These are phyloP conservation scores for Plusia festucae DNA, from an alignment of 2,888 invertebrate genomes.

Conservation along the genomic window DNA sequence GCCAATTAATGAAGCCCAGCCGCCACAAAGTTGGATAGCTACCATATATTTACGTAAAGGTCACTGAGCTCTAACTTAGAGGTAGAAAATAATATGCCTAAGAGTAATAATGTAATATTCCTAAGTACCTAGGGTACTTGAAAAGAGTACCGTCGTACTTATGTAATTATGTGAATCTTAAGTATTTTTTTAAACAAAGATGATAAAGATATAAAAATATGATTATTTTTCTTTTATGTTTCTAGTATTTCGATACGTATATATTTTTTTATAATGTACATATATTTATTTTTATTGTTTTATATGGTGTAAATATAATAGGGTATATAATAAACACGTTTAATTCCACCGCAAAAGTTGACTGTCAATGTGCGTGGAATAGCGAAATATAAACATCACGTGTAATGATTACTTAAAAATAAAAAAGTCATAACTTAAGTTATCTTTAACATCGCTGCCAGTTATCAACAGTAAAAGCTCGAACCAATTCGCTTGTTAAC, in stretches of 20 bases:
- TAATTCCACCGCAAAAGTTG: conserved; percentile 15
- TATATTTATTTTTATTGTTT: too few species aligned
- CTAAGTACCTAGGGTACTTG: too few species aligned
- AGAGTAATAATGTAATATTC: too few species aligned
- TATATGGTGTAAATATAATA: too few species aligned
- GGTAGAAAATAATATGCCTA: too few species aligned
- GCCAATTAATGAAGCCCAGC: conserved; percentile 51
- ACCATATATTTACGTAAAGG: conserved; percentile 18
- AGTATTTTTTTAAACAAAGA: too few species aligned
- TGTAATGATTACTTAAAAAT: conserved; percentile 38
- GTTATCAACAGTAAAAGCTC: conserved; percentile 51
- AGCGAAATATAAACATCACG: conserved; percentile 24
- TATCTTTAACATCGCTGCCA: conserved; percentile 33
- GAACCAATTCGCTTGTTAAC: conserved; percentile 62
- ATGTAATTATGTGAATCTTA: too few species aligned
- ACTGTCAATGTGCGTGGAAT: conserved; percentile 25
- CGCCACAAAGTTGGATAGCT: conserved; percentile 15
- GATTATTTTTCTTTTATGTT: too few species aligned
- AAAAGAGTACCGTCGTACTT: neutral
- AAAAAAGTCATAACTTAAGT: conserved; percentile 43
- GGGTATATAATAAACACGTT: too few species aligned
- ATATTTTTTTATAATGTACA: too few species aligned
- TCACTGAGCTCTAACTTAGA: neutral
- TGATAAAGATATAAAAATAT: too few species aligned
- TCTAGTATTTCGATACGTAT: too few species aligned